Evolutionary conservation across 2,888 invertebrate genomes (phyloP), one percentile per base, ranked within the genome.

Genomic region (Perizoma affinitatum): DNA sequence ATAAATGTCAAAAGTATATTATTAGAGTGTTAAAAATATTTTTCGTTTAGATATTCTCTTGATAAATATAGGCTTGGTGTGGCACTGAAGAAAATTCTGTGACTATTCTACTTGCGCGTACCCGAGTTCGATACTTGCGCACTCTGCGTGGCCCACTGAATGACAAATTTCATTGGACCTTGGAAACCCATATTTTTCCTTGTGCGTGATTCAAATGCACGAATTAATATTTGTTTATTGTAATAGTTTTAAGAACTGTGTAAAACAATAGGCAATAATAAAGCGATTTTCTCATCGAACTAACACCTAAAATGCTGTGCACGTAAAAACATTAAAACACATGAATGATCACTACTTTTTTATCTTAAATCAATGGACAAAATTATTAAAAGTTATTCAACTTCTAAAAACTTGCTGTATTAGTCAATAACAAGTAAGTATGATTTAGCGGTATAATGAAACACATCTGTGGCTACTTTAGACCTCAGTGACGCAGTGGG

Each of bases 121-220:
- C 81, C 84, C 78, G 76, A 61, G 58, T 57, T 61, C 69, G 64
- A 57, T 65, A 58, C 43, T 70, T 69, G 65, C 73, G 73, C 73
- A 42, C 46, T 38, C 40, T 74, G 76, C 73, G 76, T 68, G 74
- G 78, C 72, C 79, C 76, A 70, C 68, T 84, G 90, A 90, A 90
- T 90, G 88, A 87, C 84, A 90, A 91, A 90, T 89, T 91, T 91
- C 90, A 87, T 88, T 74, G 70, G 82, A 72, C 90, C 91, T 91
- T 91, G 90, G 84, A 71, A 72, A 77, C 76, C 83, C 84, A 86
- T 58, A 58, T 58, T 91, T 90, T 90, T 90, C 90, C 90, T 90
- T 83, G 85, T 83, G 86, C 89, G 89, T 90, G 90, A 76, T 82
- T 83, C 71, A 82, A 89, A 90, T 90, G 83, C 79, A 59, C 73